Evolutionary conservation across 2,113 vertebrate genomes (phyloP).

Genomic region (Paratilapia polleni): DNA sequence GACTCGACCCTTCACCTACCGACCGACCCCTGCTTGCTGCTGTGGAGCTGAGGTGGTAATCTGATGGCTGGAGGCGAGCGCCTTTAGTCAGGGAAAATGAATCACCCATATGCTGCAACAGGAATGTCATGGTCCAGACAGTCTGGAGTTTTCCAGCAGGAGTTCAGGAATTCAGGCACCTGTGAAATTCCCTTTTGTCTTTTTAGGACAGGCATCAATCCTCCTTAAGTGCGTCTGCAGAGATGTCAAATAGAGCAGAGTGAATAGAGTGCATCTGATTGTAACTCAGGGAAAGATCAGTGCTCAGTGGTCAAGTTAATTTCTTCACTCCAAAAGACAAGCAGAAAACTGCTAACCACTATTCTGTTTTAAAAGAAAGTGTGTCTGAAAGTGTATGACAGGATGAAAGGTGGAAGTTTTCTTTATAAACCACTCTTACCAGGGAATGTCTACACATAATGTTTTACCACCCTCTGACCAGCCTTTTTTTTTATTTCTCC

Average conservation of each 20-base stretch:
- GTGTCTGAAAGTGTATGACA: neutral
- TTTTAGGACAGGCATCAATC: neutral
- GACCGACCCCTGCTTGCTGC: neutral
- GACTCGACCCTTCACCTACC: slow-evolving; percentile 28
- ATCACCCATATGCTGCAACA: slow-evolving; percentile 59
- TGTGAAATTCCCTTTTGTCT: slow-evolving; percentile 53
- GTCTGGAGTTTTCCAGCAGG: slow-evolving; percentile 22
- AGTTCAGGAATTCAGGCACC: slow-evolving; percentile 62
- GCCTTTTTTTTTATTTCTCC: neutral
- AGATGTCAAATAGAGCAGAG: neutral
- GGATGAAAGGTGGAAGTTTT: neutral
- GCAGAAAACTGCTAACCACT: neutral
- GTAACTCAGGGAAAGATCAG: neutral
- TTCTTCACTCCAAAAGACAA: neutral
- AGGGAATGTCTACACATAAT: neutral
- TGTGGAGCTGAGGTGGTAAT: slow-evolving; percentile 23
- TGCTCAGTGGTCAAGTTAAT: neutral
- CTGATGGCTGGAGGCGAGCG: slow-evolving; percentile 15
- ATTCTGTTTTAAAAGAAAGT: neutral
- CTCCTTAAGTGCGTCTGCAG: slow-evolving; percentile 16
- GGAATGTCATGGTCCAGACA: slow-evolving; percentile 59
- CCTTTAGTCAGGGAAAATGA: slow-evolving; percentile 54
- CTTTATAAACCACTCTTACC: neutral
- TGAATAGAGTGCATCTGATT: neutral
- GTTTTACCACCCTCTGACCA: neutral